Evolutionary conservation across 2,888 invertebrate species (phyloP).

Genomic region (Spodoptera picta): DNA sequence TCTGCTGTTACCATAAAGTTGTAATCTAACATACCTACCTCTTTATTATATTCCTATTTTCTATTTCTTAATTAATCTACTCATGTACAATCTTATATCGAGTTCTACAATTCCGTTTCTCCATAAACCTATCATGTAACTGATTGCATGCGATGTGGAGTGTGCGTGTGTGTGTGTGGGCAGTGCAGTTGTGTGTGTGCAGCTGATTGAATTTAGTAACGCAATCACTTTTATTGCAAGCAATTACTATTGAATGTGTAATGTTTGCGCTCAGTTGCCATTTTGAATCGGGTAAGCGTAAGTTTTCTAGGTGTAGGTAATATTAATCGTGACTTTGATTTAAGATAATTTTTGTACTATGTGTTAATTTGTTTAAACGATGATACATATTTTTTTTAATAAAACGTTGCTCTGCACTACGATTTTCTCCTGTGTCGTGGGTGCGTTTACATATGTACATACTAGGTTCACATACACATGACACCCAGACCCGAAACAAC

Average conservation of each 20-base stretch:
- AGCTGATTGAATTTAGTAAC: conserved; percentile 63
- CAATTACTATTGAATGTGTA: conserved; percentile 68
- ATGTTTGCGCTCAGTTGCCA: conserved; percentile 50
- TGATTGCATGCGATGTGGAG: conserved; percentile 18
- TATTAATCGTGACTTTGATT: too few relatives aligned
- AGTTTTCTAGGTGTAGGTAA: conserved; percentile 11
- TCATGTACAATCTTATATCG: conserved; percentile 16
- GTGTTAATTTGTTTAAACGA: too few relatives aligned
- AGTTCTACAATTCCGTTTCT: conserved; percentile 48
- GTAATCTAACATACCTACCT: too few relatives aligned
- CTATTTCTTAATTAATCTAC: conserved; percentile 40
- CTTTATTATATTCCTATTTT: conserved; percentile 2
- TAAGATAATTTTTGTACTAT: too few relatives aligned
- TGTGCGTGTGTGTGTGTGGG: conserved; percentile 5
- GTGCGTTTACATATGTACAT: too few relatives aligned
- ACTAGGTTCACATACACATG: too few relatives aligned
- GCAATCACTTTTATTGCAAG: conserved; percentile 66
- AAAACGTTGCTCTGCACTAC: too few relatives aligned
- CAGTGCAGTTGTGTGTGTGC: conserved; percentile 19
- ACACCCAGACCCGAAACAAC: too few relatives aligned
- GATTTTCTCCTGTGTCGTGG: too few relatives aligned
- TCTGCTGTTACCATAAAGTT: too few relatives aligned
- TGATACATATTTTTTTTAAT: too few relatives aligned
- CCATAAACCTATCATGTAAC: conserved; percentile 31
- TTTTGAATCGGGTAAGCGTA: conserved; percentile 54